Base-by-base conservation (phyloP, 2,113 vertebrate species). In the Bufo gargarizans region DNA sequence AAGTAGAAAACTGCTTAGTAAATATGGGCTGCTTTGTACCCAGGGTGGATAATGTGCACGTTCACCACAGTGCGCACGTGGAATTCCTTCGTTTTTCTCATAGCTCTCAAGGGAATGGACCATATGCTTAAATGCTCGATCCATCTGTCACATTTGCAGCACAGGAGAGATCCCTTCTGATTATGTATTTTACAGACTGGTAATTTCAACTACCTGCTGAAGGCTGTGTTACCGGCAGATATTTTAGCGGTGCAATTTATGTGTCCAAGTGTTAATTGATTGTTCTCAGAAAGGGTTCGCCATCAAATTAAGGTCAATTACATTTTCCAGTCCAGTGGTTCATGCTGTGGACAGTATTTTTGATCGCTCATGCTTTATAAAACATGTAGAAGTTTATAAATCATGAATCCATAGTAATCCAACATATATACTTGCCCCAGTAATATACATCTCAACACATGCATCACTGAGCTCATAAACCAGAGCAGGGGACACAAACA, bases 141-240 rank as follows among this genome's bases (percentile, higher is more conserved):
- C 87, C 87, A 89, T 83, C 87, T 89, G 82, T 84, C 82, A 84
- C 59, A 77, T 88, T 89, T 77, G 49, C 87, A n/a, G 55, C 81
- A 78, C 81, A 77, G 81, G 55, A 78, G 87, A 89, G 59, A 89
- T 80, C 72, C 82, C 59, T 53, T 84, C 81, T 89, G 72, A 89
- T 63, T 78, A 80, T 74, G 72, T 84, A 63, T 84, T 84, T 84
- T 69, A 49, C 81, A 84, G 71, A 53, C 87, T 84, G 87, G 87
- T 77, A 84, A 74, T 83, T 88, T 83, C 58, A 4, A n/a, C 80
- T 84, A 88, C 87, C 87, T 77, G 87, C 69, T 88, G 87, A 83
- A 83, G 50, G 16, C 72, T 67, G 16, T 76, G 76, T 50, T 77
- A 59, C 45, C 53, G 80, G 53, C 55, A 61, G 45, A 61, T 58